Base-by-base conservation (phyloP, 2,888 invertebrate genomes). In the Drosophila diplacantha region DNA sequence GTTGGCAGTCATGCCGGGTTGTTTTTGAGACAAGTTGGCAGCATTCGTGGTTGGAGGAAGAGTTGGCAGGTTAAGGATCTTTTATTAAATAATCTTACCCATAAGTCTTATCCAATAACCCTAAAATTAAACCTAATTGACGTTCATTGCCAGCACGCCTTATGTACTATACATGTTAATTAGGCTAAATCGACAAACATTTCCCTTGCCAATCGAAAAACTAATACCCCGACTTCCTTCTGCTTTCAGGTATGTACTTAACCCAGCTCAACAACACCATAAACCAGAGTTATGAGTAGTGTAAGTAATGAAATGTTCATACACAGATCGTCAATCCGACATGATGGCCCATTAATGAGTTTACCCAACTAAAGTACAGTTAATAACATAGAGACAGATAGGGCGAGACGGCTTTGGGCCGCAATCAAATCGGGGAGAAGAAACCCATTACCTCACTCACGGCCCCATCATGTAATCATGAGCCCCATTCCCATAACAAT, bases 191-290 rank as follows among this genome's bases (percentile, higher is more conserved):
- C 20, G 34, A 26, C 54, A 51, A n/a, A 9, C 20, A 50, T 49
- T 31, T 29, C 18, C 43, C 43, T n/a, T 22, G 39, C 34, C 37
- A 44, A 57, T 57, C 35, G 35, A 24, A n/a, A 12, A 24, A 64
- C 53, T 53, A 64, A 63, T 46, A 31, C 26, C 34, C 26, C 11
- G 26, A 43, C 59, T 51, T 47, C 56, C 24, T 41, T 44, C n/a
- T 57, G 7, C 16, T 75, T 75, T 34, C 67, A 75, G 75, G 75
- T 75, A 81, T 52, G 75, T 74, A 64, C 65, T 63, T 18, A 58
- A n/a, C 9, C 37, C 34, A 8, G 14, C 35, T 31, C 8, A 34
- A 35, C 18, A 41, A 24, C 29, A 35, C 22, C 46, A 34, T 63
- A 38, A 63, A 53, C 20, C 34, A n/a, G 29, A 53, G 29, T 35